Conservation (phyloP, 2,888 invertebrate species). For the Lycia hirtaria region DNA sequence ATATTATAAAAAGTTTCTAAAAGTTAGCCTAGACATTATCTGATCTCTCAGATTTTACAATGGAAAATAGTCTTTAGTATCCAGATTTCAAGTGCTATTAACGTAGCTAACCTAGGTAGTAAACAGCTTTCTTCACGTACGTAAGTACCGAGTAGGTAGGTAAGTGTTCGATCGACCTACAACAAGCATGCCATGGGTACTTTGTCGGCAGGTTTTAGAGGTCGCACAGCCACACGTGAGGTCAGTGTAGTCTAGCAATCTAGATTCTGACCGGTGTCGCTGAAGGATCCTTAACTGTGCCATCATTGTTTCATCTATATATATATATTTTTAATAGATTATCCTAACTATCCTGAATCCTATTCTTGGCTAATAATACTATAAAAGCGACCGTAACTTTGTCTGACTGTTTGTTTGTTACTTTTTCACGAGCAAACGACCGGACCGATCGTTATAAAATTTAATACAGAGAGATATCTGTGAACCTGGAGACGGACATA, state of each 20-base stretch:
- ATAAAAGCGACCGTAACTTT: no score
- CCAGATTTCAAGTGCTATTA: background rate
- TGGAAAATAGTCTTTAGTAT: background rate
- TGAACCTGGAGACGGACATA: no score
- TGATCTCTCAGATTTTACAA: no score
- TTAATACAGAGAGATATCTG: no score
- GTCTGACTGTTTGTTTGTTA: no score
- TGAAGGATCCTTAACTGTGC: background rate
- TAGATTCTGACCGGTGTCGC: background rate
- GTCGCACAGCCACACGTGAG: slow-evolving; percentile 19
- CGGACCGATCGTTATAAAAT: no score
- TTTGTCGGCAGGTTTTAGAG: slow-evolving; percentile 23
- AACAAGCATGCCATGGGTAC: slow-evolving; percentile 17
- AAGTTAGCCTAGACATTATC: no score
- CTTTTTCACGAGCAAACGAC: no score
- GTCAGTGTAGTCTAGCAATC: slow-evolving; percentile 12
- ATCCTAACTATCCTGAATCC: no score
- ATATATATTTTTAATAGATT: background rate
- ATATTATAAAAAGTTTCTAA: no score
- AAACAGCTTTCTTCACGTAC: slow-evolving; percentile 11
- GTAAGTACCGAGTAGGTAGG: no score
- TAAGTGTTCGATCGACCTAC: slow-evolving; percentile 17
- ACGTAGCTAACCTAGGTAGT: background rate
- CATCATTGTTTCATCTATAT: background rate
- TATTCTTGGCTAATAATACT: no score